These are phyloP conservation scores for Cladopsammia gracilis DNA, from an alignment of 64 coral and sea anemone genomes.

Conservation along the genomic window DNA sequence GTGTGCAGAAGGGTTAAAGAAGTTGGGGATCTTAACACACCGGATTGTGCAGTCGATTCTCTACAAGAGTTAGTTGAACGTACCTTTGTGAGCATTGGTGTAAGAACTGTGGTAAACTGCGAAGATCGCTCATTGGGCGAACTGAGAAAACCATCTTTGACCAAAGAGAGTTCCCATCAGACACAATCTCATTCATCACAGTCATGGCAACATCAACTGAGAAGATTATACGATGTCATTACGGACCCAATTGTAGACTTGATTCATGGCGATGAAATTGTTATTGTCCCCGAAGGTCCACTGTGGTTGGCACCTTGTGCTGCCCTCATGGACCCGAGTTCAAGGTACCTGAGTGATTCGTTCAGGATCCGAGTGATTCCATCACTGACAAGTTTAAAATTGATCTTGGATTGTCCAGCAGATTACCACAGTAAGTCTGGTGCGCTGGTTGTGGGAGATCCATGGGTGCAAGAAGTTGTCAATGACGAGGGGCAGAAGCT, in stretches of 20 bases:
- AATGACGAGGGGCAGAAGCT: neutral
- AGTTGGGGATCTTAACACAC: neutral
- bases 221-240: neutral
- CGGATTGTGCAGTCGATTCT: neutral
- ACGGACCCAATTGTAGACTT: neutral
- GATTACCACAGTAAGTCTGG: neutral
- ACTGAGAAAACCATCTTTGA: neutral
- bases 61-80: neutral
- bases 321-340: neutral
- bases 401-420: neutral
- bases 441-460: conserved; percentile 3
- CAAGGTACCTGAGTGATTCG: neutral
- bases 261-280: neutral
- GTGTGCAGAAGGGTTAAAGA: neutral
- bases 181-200: neutral
- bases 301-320: neutral
- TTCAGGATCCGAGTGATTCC: neutral
- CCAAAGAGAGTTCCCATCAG: too few relatives aligned
- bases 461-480: neutral
- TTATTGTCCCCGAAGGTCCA: neutral
- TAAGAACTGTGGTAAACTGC: neutral
- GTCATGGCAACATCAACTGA: neutral
- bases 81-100: neutral
- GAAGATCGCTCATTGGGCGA: neutral
- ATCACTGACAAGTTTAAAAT: neutral